Evolutionary conservation across 1,140 invertebrate genomes (phyloP).

Genomic region (Pogonus chalceus): DNA sequence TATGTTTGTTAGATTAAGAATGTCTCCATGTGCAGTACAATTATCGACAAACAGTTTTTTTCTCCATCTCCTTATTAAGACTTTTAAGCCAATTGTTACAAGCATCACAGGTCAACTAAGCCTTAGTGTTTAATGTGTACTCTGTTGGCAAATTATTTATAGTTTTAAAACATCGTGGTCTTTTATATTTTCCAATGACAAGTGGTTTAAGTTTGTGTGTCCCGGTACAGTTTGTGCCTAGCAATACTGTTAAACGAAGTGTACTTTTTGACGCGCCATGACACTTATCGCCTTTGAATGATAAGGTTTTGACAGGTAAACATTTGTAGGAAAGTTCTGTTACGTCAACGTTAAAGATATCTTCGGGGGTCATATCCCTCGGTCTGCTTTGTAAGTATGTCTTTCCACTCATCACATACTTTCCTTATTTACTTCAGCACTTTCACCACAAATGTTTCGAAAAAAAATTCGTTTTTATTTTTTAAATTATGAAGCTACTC

Average conservation of each 20-base stretch:
- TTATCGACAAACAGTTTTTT: slow-evolving; percentile 19
- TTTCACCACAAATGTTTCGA: too few relatives aligned
- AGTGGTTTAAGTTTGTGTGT: slow-evolving; percentile 32
- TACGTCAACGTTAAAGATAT: slow-evolving; percentile 38
- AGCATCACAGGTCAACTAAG: slow-evolving; percentile 35
- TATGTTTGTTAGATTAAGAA: too few relatives aligned
- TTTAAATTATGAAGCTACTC: slow-evolving; percentile 26
- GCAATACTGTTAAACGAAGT: slow-evolving; percentile 32
- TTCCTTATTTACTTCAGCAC: too few relatives aligned
- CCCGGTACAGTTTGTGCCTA: slow-evolving; percentile 31
- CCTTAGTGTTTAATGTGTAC: slow-evolving; percentile 31
- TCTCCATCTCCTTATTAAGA: slow-evolving; percentile 20
- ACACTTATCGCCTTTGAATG: slow-evolving; percentile 28
- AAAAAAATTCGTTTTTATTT: too few relatives aligned
- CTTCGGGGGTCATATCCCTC: too few relatives aligned
- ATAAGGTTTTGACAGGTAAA: slow-evolving; percentile 27
- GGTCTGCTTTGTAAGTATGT: too few relatives aligned
- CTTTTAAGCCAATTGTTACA: slow-evolving; percentile 23
- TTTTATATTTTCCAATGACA: slow-evolving; percentile 34
- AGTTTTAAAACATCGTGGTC: slow-evolving; percentile 34
- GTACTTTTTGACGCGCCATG: slow-evolving; percentile 32
- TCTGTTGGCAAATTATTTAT: slow-evolving; percentile 23
- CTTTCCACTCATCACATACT: too few relatives aligned
- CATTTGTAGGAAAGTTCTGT: slow-evolving; percentile 34
- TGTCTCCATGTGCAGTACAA: slow-evolving; percentile 17